Conservation (phyloP, 1,140 invertebrate species). For the Cydia pomonella region DNA sequence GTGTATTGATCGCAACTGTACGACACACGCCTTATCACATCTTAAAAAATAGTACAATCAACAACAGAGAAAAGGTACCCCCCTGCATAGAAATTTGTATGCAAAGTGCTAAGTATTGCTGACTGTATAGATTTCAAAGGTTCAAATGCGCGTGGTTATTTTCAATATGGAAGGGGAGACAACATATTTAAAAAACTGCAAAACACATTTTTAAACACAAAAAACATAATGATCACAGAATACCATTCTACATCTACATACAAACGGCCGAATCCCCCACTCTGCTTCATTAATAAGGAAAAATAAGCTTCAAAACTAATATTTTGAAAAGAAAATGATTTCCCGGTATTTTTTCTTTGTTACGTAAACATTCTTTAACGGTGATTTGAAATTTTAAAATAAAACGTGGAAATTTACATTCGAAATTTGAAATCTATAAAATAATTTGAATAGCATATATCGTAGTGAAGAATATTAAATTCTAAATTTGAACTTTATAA, state of each 20-base stretch:
- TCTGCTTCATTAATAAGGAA: not conserved
- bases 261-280: not conserved
- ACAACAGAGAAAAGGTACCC: no score
- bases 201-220: not conserved
- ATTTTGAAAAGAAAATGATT: constrained; percentile 10
- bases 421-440: constrained; percentile 1
- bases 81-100: no score
- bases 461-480: no score
- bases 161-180: no score
- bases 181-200: no score
- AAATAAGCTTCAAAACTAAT: not conserved
- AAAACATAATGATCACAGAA: not conserved
- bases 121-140: no score
- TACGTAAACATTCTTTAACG: constrained; percentile 16
- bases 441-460: not conserved
- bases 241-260: not conserved
- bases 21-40: no score
- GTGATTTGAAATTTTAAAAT: not conserved
- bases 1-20: no score
- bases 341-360: constrained; percentile 12
- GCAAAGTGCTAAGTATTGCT: no score
- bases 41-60: no score
- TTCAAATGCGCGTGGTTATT: no score
- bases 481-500: not conserved
- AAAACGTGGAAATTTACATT: not conserved